phyloP scores from a whole-genome alignment of 2,113 vertebrate species.

The Alouatta palliata region DNA sequence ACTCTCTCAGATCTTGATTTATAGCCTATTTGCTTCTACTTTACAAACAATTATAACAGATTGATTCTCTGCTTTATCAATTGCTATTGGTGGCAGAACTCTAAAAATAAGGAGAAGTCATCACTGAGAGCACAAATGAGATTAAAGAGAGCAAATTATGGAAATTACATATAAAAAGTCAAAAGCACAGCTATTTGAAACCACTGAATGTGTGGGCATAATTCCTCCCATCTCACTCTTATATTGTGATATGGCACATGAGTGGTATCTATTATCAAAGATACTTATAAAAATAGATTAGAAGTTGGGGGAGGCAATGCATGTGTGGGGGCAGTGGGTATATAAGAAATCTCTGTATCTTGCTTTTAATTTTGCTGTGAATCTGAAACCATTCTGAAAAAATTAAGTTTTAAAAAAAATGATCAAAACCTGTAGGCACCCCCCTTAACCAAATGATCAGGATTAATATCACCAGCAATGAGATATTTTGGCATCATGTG shows the following conservation, averaged over 20 bases:
- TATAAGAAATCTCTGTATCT: not conserved
- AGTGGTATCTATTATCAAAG: not conserved
- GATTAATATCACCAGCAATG: not conserved
- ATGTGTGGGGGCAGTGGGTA: no score
- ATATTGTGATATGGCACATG: not conserved
- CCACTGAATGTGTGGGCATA: not conserved
- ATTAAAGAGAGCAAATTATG: not conserved
- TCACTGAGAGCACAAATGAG: not conserved
- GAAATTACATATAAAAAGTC: not conserved
- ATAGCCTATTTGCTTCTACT: not conserved
- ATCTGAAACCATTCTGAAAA: not conserved
- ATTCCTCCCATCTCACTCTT: not conserved
- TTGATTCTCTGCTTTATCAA: constrained; percentile 24
- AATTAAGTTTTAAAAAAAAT: not conserved
- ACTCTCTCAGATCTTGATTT: not conserved
- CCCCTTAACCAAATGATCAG: not conserved
- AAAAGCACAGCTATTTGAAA: constrained; percentile 15
- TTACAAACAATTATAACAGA: not conserved
- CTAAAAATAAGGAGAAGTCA: not conserved
- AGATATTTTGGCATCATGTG: not conserved
- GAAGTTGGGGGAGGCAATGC: not conserved
- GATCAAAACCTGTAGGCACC: not conserved
- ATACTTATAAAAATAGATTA: not conserved
- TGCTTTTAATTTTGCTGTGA: not conserved
- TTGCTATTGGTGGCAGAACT: not conserved